Evolutionary conservation across 1,140 invertebrate genomes (phyloP).

Genomic region (Eulimnadia texana): DNA sequence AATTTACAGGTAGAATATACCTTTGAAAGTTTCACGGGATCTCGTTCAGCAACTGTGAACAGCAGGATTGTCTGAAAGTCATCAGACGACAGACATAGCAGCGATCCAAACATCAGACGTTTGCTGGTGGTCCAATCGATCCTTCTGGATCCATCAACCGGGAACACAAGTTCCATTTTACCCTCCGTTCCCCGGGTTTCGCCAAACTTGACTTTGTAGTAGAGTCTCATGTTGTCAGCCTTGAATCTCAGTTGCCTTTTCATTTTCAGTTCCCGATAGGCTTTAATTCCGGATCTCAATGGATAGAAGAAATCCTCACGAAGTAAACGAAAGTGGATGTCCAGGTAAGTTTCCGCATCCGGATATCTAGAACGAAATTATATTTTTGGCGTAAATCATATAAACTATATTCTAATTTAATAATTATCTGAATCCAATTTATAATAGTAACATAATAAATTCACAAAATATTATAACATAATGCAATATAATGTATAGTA

Average conservation of each 20-base stretch:
- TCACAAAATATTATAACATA: too few species aligned
- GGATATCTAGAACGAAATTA: too few species aligned
- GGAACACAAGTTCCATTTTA: slow-evolving; percentile 3
- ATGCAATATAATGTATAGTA: too few species aligned
- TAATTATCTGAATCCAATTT: neutral
- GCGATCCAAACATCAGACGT: slow-evolving; percentile 50
- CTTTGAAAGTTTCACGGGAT: slow-evolving; percentile 26
- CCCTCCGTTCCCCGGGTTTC: neutral
- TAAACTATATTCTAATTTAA: neutral
- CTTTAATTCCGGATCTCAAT: slow-evolving; percentile 37
- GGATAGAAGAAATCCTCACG: slow-evolving; percentile 49
- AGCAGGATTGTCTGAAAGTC: slow-evolving; percentile 49
- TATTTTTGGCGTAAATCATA: too few species aligned
- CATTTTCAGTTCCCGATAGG: slow-evolving; percentile 14
- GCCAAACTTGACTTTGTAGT: slow-evolving; percentile 11
- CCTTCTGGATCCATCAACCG: slow-evolving; percentile 14
- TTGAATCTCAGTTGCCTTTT: neutral
- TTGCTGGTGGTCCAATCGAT: slow-evolving; percentile 32
- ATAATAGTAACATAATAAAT: neutral
- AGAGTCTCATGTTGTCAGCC: slow-evolving; percentile 15
- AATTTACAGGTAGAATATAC: too few species aligned
- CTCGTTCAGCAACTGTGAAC: slow-evolving; percentile 44
- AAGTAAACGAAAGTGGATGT: slow-evolving; percentile 39
- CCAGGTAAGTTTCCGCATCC: slow-evolving; percentile 35
- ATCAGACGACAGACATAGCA: slow-evolving; percentile 52